phyloP scores from a whole-genome alignment of 2,888 invertebrate genomes.

The Stenchaetothrips biformis region DNA sequence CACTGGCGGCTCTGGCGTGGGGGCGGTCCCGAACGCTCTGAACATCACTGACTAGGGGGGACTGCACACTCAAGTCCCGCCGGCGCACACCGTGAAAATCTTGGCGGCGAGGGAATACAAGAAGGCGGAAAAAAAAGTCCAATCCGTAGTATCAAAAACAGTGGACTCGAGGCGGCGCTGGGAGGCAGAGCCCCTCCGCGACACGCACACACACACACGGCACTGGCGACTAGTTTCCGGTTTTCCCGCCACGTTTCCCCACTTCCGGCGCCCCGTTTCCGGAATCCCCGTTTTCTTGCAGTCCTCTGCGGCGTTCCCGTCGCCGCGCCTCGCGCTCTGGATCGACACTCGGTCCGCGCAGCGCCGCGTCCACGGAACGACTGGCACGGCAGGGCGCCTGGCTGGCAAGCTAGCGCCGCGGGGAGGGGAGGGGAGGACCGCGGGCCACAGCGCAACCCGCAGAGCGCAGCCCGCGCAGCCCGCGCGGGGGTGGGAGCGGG shows the following conservation, averaged over 20 bases:
- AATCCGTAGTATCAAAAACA: no score
- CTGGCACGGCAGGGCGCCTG: background rate
- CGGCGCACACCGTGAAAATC: no score
- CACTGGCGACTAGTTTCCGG: background rate
- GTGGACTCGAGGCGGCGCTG: no score
- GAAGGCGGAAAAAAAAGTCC: no score
- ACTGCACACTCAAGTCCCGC: background rate
- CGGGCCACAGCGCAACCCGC: background rate
- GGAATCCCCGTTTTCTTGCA: no score
- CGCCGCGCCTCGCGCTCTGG: background rate
- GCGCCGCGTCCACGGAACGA: background rate
- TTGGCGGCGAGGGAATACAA: no score
- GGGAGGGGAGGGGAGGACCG: background rate
- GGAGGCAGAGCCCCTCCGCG: background rate
- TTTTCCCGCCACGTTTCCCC: background rate
- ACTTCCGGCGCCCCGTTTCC: no score
- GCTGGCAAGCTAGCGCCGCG: background rate
- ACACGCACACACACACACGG: background rate
- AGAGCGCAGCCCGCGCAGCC: no score
- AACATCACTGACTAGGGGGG: background rate
- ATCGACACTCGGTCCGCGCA: background rate
- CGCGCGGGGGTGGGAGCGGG: no score
- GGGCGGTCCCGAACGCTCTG: constrained; percentile 19
- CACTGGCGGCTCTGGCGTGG: background rate
- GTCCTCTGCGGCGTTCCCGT: no score